Conservation (phyloP, 2,113 vertebrate species). For the Austrofundulus limnaeus region DNA sequence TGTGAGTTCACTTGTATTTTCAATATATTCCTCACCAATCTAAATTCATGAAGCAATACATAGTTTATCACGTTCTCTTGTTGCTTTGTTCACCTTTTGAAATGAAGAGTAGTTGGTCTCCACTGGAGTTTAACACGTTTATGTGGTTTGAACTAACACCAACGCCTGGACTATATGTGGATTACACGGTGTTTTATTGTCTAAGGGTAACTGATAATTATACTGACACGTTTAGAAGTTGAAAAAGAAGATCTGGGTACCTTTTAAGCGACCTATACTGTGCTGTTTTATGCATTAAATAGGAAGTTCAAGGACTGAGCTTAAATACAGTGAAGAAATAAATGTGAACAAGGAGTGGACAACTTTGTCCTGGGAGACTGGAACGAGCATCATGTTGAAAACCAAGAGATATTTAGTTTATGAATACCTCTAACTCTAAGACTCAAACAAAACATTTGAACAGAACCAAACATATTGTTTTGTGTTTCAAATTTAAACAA, state of each 20-base stretch:
- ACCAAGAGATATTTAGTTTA: neutral
- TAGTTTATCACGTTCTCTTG: conserved; percentile 26
- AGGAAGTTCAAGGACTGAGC: conserved; percentile 23
- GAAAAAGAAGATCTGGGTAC: conserved; percentile 25
- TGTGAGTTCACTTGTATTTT: conserved; percentile 35
- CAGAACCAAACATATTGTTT: no score
- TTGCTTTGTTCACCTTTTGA: conserved; percentile 8
- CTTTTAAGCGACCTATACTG: conserved; percentile 42
- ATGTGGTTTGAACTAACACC: conserved; percentile 29
- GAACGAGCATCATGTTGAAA: neutral
- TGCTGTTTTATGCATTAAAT: conserved; percentile 52
- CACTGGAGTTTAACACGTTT: conserved; percentile 49
- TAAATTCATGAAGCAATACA: conserved; percentile 47
- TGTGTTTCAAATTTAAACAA: no score
- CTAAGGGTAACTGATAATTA: conserved; percentile 21
- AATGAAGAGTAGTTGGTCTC: conserved; percentile 13
- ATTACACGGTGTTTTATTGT: conserved; percentile 19
- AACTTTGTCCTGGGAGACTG: neutral
- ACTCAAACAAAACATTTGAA: no score
- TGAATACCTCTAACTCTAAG: neutral
- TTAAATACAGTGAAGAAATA: conserved; percentile 44
- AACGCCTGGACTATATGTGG: conserved; percentile 16
- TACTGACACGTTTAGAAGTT: conserved; percentile 14
- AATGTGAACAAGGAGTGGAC: conserved; percentile 36
- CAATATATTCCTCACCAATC: neutral